These are phyloP conservation scores for Myotis davidii DNA, from an alignment of 2,113 vertebrate species.

Conservation along the genomic window DNA sequence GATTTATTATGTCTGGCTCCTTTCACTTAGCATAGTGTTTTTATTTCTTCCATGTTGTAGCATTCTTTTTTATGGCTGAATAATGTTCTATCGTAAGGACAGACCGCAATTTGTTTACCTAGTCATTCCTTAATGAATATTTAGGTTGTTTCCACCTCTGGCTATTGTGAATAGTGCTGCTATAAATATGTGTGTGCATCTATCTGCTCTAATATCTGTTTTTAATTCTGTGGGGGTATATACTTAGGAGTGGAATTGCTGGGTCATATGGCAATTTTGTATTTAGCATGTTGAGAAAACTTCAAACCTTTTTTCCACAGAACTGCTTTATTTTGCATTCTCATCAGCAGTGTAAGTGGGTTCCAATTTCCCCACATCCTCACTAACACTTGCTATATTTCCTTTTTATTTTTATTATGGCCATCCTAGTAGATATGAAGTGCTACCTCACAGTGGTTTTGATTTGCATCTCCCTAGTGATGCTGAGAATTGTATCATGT, in stretches of 20 bases:
- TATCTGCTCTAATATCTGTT: neutral
- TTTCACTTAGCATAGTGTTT: neutral
- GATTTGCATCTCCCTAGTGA: neutral
- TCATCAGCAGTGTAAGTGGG: neutral
- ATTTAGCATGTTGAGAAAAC: neutral
- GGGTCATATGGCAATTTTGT: neutral
- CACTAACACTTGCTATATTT: neutral
- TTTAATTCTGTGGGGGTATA: neutral
- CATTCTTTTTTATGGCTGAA: neutral
- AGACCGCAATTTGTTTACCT: neutral
- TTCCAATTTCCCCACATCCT: neutral
- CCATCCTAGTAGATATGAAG: neutral
- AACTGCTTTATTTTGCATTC: neutral
- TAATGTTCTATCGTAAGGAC: neutral
- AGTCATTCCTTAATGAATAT: neutral
- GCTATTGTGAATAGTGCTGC: neutral
- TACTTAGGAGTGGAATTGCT: neutral
- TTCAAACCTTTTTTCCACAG: neutral
- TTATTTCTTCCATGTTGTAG: neutral
- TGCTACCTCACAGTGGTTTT: neutral
- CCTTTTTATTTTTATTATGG: neutral
- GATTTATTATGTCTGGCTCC: neutral
- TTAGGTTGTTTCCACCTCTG: neutral
- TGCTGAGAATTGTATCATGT: neutral
- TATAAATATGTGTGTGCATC: neutral